phyloP scores from a whole-genome alignment of 2,888 invertebrate species.

The Listrodromus nycthemerus region DNA sequence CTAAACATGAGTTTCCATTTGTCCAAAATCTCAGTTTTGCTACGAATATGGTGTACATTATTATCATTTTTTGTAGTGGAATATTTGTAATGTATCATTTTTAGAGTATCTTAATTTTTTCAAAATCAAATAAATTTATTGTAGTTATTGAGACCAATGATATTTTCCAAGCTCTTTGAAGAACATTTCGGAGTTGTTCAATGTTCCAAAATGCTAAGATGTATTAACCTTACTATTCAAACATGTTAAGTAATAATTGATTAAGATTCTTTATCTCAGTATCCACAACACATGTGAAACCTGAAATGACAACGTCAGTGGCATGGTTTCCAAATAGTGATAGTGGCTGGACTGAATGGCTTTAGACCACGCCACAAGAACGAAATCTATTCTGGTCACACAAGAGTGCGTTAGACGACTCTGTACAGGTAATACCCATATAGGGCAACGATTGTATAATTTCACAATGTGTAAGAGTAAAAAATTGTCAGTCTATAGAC shows the following conservation, averaged over 20 bases:
- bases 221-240: neutral
- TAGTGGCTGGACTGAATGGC: conserved; percentile 46
- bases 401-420: conserved; percentile 8
- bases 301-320: neutral
- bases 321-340: conserved; percentile 33
- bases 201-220: neutral
- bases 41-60: too few species aligned
- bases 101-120: neutral
- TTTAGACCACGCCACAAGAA: conserved; percentile 42
- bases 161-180: neutral
- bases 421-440: conserved; percentile 51
- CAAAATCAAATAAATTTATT: too few species aligned
- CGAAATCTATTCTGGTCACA: conserved; percentile 60
- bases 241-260: neutral
- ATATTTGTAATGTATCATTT: too few species aligned
- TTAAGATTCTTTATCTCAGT: neutral
- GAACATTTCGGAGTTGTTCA: neutral
- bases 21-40: too few species aligned
- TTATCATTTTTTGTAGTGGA: too few species aligned
- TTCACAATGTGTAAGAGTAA: too few species aligned
- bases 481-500: neutral
- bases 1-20: too few species aligned
- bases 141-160: neutral
- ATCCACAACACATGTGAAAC: neutral
- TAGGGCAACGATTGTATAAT: conserved; percentile 48